Base-by-base conservation (phyloP, 1,140 invertebrate species). In the Drosophila pandora region DNA sequence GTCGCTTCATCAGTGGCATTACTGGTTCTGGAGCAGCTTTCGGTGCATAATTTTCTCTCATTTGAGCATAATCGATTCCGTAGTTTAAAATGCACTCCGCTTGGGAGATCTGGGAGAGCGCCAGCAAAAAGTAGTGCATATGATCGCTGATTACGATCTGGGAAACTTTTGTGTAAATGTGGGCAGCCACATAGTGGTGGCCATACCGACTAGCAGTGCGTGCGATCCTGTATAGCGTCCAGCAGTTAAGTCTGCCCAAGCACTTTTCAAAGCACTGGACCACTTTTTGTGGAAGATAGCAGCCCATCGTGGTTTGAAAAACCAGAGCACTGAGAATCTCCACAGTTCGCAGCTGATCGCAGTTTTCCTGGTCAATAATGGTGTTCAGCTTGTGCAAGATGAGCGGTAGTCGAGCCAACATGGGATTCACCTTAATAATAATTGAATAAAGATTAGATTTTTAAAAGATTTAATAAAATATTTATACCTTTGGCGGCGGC, bases 91-190 rank as follows among this genome's bases (percentile, higher is more conserved):
- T 92, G 54, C 93, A 93, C 88, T 96, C 95, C 1, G 95, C 95
- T 62, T 93, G 93, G 3, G 95, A 95, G 58, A 96, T 94, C 45
- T 95, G 93, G 67, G 95, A 93, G 13, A 99, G 92, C 4, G 96
- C 96, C 0, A 95, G 94, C 39, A 99, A 91, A 96, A 97, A 99
- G 84, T 98, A 98, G 85, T 98, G 95, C 43, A 97, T 94, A 87
- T 97, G 95, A 87, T 99, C 98, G 12, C 96, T 96, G 12, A 96
- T 96, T 1, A 98, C 97, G 77, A 96, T 93, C 74, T 95, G 94
- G 0, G 95, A 94, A 12, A 97, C 90, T 43, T 93, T 93, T 22
- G 93, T 93, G 70, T 97, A 94, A 58, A 97, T 94, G 41, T 92
- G 92, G 2, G 94, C 93, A 0, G 96, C 96, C 45, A 97, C 93